These are phyloP conservation scores for Bathynomus jamesi DNA, from an alignment of 1,140 invertebrate species.

Conservation along the genomic window DNA sequence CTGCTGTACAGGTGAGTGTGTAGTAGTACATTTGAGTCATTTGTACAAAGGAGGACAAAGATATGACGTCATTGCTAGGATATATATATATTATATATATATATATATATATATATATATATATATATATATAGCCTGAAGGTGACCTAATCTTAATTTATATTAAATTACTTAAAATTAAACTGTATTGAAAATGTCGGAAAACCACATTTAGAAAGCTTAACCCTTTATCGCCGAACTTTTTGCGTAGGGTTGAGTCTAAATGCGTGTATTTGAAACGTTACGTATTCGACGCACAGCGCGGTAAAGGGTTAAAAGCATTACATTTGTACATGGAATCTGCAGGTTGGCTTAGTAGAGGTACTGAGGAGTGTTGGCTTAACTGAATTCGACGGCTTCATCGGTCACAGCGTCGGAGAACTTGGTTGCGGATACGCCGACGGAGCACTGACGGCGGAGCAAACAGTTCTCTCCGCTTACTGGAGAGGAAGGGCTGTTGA, in stretches of 20 bases:
- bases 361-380: conserved; percentile 67
- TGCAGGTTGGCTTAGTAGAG: conserved; percentile 79
- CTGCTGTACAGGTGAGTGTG: conserved; percentile 71
- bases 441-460: conserved; percentile 82
- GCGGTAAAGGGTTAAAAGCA: too few relatives aligned
- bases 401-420: conserved; percentile 94
- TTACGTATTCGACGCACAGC: too few relatives aligned
- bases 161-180: not conserved
- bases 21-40: not conserved
- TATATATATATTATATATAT: not conserved
- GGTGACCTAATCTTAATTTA: not conserved
- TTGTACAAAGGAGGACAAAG: too few relatives aligned
- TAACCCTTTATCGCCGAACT: too few relatives aligned
- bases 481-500: conserved; percentile 79
- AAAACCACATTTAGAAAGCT: too few relatives aligned
- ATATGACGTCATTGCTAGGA: too few relatives aligned
- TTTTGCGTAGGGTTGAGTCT: too few relatives aligned
- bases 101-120: conserved; percentile 5
- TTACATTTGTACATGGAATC: too few relatives aligned
- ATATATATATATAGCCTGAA: not conserved
- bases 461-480: conserved; percentile 85
- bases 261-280: too few relatives aligned
- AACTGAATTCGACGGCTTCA: conserved; percentile 73
- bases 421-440: conserved; percentile 95
- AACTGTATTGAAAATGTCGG: too few relatives aligned